Evolutionary conservation across 2,888 invertebrate species (phyloP).

Genomic region (Agrotis puta): DNA sequence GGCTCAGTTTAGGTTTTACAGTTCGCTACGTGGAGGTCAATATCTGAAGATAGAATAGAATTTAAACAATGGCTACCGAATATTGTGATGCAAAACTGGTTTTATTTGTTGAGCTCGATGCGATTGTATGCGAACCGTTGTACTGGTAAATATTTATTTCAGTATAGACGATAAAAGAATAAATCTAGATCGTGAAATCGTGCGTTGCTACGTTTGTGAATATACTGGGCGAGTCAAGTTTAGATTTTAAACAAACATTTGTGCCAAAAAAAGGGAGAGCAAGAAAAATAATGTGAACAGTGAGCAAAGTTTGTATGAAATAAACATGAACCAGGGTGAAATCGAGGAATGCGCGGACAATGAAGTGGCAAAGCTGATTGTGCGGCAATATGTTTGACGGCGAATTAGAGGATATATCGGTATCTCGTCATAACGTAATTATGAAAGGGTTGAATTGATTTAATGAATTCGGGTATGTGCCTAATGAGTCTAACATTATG

Average conservation of each 20-base stretch:
- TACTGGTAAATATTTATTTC: constrained; percentile 51
- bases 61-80: constrained; percentile 53
- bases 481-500: background rate
- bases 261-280: constrained; percentile 27
- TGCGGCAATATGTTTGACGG: constrained; percentile 29
- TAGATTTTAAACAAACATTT: constrained; percentile 36
- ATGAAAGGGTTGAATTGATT: background rate
- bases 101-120: constrained; percentile 51
- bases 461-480: constrained; percentile 8
- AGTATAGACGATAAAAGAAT: constrained; percentile 29
- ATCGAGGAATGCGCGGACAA: constrained; percentile 40
- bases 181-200: constrained; percentile 31
- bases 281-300: constrained; percentile 49
- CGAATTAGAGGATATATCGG: background rate
- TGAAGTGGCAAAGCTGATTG: constrained; percentile 24
- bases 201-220: constrained; percentile 23
- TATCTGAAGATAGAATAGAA: constrained; percentile 39
- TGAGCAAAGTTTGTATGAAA: constrained; percentile 37
- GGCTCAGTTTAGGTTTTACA: constrained; percentile 53
- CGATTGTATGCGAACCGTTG: constrained; percentile 38
- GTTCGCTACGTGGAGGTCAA: constrained; percentile 46
- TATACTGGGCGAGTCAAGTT: constrained; percentile 5
- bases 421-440: constrained; percentile 7
- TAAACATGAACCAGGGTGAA: constrained; percentile 45
- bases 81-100: constrained; percentile 53